Base-by-base conservation (phyloP, 2,888 invertebrate genomes). In the Dioctria rufipes region DNA sequence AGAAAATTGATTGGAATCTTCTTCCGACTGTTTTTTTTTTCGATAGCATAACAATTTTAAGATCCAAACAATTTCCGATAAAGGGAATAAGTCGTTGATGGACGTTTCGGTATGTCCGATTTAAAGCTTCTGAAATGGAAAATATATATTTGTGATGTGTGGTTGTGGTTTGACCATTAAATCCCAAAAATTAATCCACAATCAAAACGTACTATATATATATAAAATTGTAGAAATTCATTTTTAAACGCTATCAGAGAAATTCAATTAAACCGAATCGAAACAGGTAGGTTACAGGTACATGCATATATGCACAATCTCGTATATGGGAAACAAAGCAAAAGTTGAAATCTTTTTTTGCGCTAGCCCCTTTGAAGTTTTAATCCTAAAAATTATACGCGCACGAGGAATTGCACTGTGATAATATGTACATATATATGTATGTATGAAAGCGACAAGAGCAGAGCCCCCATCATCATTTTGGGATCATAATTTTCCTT, bases 341-440 rank as follows among this genome's bases (percentile, higher is more conserved):
- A 63, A 39, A 37, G 49, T 43, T 8, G 13, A 46, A 37, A 39
- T 39, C 40, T 40, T 54, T 73, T 42, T 3, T 39, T 39, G 63
- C 25, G 25, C 25, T 25, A 25, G 25, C 25, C 77, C 49, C 63
- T 77, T 77, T 77, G 77, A 77, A 63, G 77, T 77, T 77, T 63
- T 63, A 77, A 77, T 77, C 77, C 63, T 37, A 42, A 77, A 77
- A 77, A 77, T 77, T 77, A 77, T 77, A 77, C 77, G 63, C 42
- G 58, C 37, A 8, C 37, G 4, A 5, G 9, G 42, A 60, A 75
- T 42, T 49, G 2, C 60, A 75, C 42, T 8, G 0, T 25, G 49
- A 42, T n/a, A 25, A 25, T 25, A 25, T 25, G 25, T 25, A 25
- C 2, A 2, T 25, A 25, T 25, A 2, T 25, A 25, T 25, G 25